Evolutionary conservation across 2,797 vertebrate species (phyloP).

Genomic region (Lepidocolaptes lacrymiger): DNA sequence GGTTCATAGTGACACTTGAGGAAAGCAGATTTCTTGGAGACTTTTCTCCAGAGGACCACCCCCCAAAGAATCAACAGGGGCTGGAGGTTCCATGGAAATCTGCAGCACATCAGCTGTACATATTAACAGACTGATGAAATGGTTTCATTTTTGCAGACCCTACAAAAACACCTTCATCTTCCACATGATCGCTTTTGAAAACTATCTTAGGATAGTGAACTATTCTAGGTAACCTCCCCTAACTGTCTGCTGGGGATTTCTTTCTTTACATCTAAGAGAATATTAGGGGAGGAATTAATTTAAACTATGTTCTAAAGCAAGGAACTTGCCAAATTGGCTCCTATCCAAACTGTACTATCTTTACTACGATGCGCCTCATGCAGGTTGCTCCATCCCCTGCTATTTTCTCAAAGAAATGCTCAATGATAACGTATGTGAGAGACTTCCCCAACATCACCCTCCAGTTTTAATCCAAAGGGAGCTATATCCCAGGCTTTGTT

Average conservation of each 20-base stretch:
- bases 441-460: neutral
- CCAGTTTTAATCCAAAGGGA: neutral
- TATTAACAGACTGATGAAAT: neutral
- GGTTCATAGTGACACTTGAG: neutral
- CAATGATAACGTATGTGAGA: neutral
- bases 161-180: neutral
- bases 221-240: neutral
- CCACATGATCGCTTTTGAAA: rapidly evolving
- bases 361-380: neutral
- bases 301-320: neutral
- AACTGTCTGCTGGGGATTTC: neutral
- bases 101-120: neutral
- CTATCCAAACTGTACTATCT: neutral
- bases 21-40: neutral
- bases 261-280: neutral
- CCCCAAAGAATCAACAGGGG: neutral
- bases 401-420: neutral
- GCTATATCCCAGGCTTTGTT: rapidly evolving
- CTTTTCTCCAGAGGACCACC: neutral
- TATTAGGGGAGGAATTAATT: conserved; percentile 27
- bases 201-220: neutral
- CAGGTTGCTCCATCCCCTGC: neutral
- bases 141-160: neutral
- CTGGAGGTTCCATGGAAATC: neutral
- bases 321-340: conserved; percentile 13